Base-by-base conservation (phyloP, 2,113 vertebrate genomes). In the Gobiocypris rarus region DNA sequence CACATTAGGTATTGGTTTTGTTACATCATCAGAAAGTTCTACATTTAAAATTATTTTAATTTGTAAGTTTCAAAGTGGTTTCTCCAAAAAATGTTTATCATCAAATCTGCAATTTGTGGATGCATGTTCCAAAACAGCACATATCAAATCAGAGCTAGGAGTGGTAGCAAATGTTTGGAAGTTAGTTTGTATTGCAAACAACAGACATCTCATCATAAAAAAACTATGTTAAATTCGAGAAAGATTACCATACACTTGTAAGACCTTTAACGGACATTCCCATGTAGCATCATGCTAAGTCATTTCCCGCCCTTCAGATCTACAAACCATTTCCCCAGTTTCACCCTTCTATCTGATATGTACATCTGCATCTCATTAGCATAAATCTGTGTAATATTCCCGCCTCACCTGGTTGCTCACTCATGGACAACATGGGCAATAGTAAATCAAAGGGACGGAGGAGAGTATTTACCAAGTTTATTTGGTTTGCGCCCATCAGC, bases 381-480 rank as follows among this genome's bases (percentile, higher is more conserved):
- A 88, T 86, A 86, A 52, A 84, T 81, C 84, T 81, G 65, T 67
- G 80, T 90, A 85, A 88, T 88, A 81, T 87, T 87, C 84, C 14
- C 85, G n/a, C 56, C 75, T 71, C 85, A 69, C 86, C 43, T 65
- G 54, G 74, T 54, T 88, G 81, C 56, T 14, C 75, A 24, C 54
- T 1, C 75, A 83, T 69, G 87, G 85, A 79, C 76, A 81, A 63
- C 56, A 8, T n/a, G 88, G 81, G 48, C 90, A 88, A 86, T 83
- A 81, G 83, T 84, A 84, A 86, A 85, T 86, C 85, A 75, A 63
- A 84, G 61, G 70, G 83, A 78, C 63, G 82, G 76, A 48, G 71
- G 89, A 89, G 52, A 75, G 80, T 88, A 71, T 87, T 90, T 81
- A 87, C 86, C 61, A 34, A 75, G 83, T 81, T 89, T 76, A 88